phyloP scores from a whole-genome alignment of 2,797 vertebrate genomes.

The Tarsius wallacei region DNA sequence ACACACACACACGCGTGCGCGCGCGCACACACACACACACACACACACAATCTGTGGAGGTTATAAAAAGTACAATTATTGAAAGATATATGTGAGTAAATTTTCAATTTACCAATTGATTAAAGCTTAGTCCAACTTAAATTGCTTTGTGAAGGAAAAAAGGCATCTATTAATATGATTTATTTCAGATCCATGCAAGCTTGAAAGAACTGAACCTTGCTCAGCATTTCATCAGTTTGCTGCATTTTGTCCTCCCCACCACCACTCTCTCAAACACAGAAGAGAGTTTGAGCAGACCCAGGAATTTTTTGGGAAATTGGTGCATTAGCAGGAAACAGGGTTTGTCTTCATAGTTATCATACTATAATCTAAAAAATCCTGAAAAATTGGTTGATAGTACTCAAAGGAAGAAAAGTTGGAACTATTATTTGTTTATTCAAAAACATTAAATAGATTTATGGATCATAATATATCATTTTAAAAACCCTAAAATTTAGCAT shows the following conservation, averaged over 20 bases:
- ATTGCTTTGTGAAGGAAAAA: constrained; percentile 61
- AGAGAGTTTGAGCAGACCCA: neutral
- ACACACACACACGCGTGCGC: neutral
- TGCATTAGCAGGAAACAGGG: neutral
- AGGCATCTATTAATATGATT: constrained; percentile 50
- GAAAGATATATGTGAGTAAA: constrained; percentile 63
- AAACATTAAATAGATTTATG: neutral
- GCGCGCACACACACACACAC: neutral
- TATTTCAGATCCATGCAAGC: constrained; percentile 40
- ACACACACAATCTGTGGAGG: neutral
- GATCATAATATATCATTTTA: neutral
- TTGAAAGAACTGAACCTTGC: constrained; percentile 31
- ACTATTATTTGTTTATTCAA: constrained; percentile 24
- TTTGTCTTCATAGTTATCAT: neutral
- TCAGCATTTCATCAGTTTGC: constrained; percentile 45
- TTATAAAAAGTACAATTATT: constrained; percentile 21
- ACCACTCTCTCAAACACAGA: neutral
- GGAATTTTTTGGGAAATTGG: neutral
- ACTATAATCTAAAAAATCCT: constrained; percentile 33
- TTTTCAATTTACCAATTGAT: constrained; percentile 64
- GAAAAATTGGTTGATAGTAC: neutral
- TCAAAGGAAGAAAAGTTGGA: neutral
- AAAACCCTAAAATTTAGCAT: constrained; percentile 1
- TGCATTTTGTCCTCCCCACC: neutral
- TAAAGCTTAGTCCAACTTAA: constrained; percentile 58